A percentile compares a stretch with the other conserved stretches of the same genome.
phyloP scores from a whole-genome alignment of 2,113 vertebrate genomes.

The Rhinichthys klamathensis region DNA sequence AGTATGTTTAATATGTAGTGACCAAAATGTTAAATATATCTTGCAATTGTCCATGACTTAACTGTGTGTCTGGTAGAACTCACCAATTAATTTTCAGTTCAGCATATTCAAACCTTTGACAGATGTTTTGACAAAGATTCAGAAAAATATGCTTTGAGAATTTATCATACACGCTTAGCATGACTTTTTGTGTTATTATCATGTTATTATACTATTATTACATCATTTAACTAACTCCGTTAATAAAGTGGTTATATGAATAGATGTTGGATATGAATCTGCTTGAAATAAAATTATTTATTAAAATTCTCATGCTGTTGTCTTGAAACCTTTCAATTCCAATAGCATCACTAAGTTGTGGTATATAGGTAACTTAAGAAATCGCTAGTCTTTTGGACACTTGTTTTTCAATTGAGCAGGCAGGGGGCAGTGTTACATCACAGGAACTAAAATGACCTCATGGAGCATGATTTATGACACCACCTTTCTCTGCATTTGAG shows the following conservation, averaged over 20 bases:
- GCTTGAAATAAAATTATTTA: constrained; percentile 19
- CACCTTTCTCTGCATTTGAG: background rate
- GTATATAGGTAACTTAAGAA: background rate
- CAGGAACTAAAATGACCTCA: background rate
- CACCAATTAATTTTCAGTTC: background rate
- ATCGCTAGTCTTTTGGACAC: background rate
- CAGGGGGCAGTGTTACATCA: constrained; percentile 50
- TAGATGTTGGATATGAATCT: constrained; percentile 3
- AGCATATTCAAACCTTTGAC: background rate
- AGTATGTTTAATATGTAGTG: background rate
- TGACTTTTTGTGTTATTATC: background rate
- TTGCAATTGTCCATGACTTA: background rate
- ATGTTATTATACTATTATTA: background rate
- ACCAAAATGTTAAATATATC: background rate
- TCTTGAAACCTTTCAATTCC: background rate
- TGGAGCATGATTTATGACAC: background rate
- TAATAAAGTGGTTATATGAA: background rate
- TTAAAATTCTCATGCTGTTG: background rate
- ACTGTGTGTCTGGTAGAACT: background rate
- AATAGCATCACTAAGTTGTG: background rate
- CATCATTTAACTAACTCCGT: background rate
- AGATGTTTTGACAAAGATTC: background rate
- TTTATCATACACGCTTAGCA: background rate
- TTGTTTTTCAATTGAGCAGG: constrained; percentile 1
- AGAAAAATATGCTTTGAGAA: background rate